phyloP scores from a whole-genome alignment of 2,888 invertebrate species.

The Julus scanicus region DNA sequence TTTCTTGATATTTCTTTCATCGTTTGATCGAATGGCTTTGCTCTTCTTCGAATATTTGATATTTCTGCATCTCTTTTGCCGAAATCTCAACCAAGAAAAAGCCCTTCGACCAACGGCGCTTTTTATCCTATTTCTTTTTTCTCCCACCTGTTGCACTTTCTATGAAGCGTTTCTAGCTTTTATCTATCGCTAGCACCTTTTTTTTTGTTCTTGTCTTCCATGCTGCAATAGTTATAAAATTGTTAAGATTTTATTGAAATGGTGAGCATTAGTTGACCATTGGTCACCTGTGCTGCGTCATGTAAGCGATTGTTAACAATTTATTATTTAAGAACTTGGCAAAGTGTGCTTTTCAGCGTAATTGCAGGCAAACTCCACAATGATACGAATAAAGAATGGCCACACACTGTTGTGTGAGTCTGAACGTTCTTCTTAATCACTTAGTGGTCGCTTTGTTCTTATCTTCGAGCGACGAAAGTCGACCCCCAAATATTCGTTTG shows the following conservation, averaged over 20 bases:
- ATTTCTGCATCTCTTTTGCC: not conserved
- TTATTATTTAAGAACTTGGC: slow-evolving; percentile 7
- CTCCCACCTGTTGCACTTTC: not conserved
- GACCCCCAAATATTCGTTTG: too few relatives aligned
- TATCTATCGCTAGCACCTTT: not conserved
- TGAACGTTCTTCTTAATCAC: not conserved
- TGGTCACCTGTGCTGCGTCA: not conserved
- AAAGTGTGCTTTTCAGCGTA: not conserved
- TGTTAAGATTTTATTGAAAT: slow-evolving; percentile 9
- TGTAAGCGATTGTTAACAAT: not conserved
- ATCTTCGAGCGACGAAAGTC: too few relatives aligned
- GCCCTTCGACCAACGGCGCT: slow-evolving; percentile 45
- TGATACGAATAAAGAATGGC: not conserved
- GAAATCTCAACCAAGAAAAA: slow-evolving; percentile 6
- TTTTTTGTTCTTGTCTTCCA: not conserved
- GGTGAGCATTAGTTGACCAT: not conserved
- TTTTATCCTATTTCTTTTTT: not conserved
- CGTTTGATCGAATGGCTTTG: slow-evolving; percentile 1
- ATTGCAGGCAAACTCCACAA: not conserved
- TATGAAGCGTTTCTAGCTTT: not conserved
- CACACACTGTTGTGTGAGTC: not conserved
- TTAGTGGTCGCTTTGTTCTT: not conserved
- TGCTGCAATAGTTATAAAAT: not conserved
- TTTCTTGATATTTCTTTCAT: slow-evolving; percentile 9
- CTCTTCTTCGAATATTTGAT: not conserved